Percentiles rank a stretch among this genome's conserved stretches.
These are phyloP conservation scores for Huso huso DNA, from an alignment of 2,797 vertebrate species.

Conservation along the genomic window DNA sequence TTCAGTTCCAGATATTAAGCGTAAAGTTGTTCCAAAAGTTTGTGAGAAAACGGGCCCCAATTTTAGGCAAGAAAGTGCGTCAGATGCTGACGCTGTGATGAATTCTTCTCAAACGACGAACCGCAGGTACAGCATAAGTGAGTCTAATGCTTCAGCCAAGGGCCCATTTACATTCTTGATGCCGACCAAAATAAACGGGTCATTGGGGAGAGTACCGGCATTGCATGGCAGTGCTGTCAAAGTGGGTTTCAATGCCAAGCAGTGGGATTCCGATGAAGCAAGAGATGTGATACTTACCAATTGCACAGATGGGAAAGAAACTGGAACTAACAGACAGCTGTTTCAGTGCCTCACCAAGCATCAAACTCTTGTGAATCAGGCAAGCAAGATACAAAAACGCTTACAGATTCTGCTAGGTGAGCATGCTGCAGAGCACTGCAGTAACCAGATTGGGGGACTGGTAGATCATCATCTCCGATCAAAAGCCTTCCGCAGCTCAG, in stretches of 20 bases:
- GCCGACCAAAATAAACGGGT: slow-evolving; percentile 44
- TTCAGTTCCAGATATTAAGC: slow-evolving; percentile 33
- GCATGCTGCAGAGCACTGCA: slow-evolving; percentile 66
- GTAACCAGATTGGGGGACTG: slow-evolving; percentile 71
- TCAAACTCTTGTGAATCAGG: slow-evolving; percentile 58
- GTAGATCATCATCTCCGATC: slow-evolving; percentile 42
- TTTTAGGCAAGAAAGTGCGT: slow-evolving; percentile 17
- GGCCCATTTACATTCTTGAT: slow-evolving; percentile 44
- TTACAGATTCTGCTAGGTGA: slow-evolving; percentile 73
- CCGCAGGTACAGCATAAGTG: slow-evolving; percentile 23
- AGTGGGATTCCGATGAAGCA: slow-evolving; percentile 34
- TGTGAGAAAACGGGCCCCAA: slow-evolving; percentile 11
- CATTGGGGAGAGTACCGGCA: slow-evolving; percentile 37
- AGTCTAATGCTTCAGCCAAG: slow-evolving; percentile 40
- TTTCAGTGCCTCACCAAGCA: slow-evolving; percentile 65
- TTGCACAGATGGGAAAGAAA: slow-evolving; percentile 38
- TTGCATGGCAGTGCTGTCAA: slow-evolving; percentile 35
- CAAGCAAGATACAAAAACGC: slow-evolving; percentile 63
- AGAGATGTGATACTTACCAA: slow-evolving; percentile 30
- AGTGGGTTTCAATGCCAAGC: slow-evolving; percentile 41
- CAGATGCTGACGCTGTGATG: slow-evolving; percentile 37
- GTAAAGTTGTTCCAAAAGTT: slow-evolving; percentile 25
- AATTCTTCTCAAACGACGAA: slow-evolving; percentile 12
- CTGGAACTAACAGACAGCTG: slow-evolving; percentile 51
- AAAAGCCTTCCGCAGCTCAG: no score